A percentile compares a stretch with the other conserved stretches of the same genome.
phyloP scores from a whole-genome alignment of 2,113 vertebrate species.

The chimpanzee (Pan troglodytes) region DNA sequence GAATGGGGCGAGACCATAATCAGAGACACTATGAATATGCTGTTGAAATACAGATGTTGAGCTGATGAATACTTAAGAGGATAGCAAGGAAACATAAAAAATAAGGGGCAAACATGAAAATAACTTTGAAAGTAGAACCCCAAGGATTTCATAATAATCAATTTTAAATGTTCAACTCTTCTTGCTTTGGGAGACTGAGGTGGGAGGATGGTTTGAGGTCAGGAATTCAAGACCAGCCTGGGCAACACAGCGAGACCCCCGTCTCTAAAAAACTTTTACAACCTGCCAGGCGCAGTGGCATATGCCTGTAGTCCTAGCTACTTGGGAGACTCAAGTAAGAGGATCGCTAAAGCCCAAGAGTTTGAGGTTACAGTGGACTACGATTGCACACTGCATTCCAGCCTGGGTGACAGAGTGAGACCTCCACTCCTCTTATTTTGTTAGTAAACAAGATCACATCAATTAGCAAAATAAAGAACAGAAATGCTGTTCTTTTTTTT shows the following conservation, averaged over 20 bases:
- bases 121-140: neutral
- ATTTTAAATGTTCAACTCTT: slow-evolving; percentile 26
- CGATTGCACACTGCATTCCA: neutral
- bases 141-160: neutral
- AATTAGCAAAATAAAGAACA: slow-evolving; percentile 20
- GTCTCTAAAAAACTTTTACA: neutral
- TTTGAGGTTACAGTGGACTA: neutral
- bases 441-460: neutral
- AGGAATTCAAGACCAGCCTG: neutral
- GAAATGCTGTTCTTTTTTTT: slow-evolving; percentile 12
- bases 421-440: neutral
- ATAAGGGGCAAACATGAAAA: neutral
- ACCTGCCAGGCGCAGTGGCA: neutral
- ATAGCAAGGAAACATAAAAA: neutral
- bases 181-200: neutral
- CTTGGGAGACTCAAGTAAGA: neutral
- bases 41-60: neutral
- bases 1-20: neutral
- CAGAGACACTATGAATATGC: neutral
- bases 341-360: neutral
- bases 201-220: neutral
- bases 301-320: neutral
- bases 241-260: neutral
- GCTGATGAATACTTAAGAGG: slow-evolving; percentile 7
- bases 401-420: neutral